Conservation (phyloP, 1,140 invertebrate genomes). For the Nebria ingens region DNA sequence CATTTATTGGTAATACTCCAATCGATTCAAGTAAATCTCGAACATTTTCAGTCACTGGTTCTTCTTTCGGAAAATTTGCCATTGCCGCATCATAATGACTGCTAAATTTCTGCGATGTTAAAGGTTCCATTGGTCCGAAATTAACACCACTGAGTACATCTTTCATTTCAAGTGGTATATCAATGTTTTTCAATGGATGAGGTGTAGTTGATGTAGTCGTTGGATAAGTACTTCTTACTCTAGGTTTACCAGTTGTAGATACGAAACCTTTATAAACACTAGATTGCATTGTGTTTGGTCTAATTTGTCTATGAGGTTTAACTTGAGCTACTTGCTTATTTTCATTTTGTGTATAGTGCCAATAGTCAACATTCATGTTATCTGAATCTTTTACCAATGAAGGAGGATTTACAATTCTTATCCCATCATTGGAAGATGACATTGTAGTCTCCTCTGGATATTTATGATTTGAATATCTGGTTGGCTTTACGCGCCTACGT, state of each 20-base stretch:
- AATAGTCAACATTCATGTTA: not conserved
- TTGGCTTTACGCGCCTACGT: not conserved
- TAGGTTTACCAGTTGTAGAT: not conserved
- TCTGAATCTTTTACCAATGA: not conserved
- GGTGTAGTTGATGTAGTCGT: not conserved
- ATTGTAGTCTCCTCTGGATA: not conserved
- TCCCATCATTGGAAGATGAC: slow-evolving; percentile 10
- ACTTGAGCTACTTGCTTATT: not conserved
- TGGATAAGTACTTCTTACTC: not conserved
- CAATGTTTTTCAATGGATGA: slow-evolving; percentile 19
- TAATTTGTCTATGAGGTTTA: not conserved
- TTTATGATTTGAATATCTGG: slow-evolving; percentile 5
- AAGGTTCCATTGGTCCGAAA: slow-evolving; percentile 11
- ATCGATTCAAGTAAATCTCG: slow-evolving; percentile 23
- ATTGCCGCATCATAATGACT: slow-evolving; percentile 10
- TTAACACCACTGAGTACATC: slow-evolving; percentile 18
- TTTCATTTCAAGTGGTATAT: slow-evolving; percentile 23
- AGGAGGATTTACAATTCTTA: slow-evolving; percentile 14
- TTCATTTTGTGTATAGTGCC: not conserved
- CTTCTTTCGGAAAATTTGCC: slow-evolving; percentile 9
- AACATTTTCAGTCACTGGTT: slow-evolving; percentile 14
- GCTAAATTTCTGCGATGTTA: slow-evolving; percentile 11
- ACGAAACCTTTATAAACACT: not conserved
- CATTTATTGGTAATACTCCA: slow-evolving; percentile 14
- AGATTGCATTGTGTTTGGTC: not conserved